Base-by-base conservation (phyloP, 2,113 vertebrate species). In the Trinectes maculatus region DNA sequence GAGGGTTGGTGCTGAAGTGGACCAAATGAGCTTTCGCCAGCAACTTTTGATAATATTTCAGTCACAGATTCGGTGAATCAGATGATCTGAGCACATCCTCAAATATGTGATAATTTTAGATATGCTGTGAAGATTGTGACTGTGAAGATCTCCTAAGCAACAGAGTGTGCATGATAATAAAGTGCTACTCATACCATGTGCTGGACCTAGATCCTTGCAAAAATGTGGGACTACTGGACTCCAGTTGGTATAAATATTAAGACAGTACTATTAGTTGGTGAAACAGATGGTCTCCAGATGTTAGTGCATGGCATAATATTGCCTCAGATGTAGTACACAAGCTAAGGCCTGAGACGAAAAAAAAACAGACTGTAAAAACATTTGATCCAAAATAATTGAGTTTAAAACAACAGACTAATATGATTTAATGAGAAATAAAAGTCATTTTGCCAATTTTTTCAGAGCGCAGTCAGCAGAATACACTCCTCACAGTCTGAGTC, bases 231-330 rank as follows among this genome's bases (percentile, higher is more conserved):
- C 31, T 22, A 16, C 1, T 37, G 22, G 8, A 6, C 24, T 52
- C 24, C 10, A 43, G 5, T 19, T 47, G 28, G 28, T 19, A n/a
- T 18, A 59, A 25, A 64, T 58, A 40, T 64, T 47, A n/a, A n/a
- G n/a, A 36, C 26, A 43, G 6, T 9, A 15, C 46, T 15, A 26
- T 26, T 3, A 12, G 36, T 2, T 1, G 8, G 8, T 34, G 21
- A 47, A 26, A 60, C 78, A 75, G 54, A 58, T 79, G 75, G 40
- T 47, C 13, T 71, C 63, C 57, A 77, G 69, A 74, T 77, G 79
- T 42, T n/a, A 57, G 29, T 25, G 55, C 37, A 49, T 52, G 37
- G 54, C 80, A 52, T 42, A 2, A 1, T 24, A 26, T 4, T 3
- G 46, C 55, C 33, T 43, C 51, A 29, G 18, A 28, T 9, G 16